These are phyloP conservation scores for Podarcis cretensis DNA, from an alignment of 2,113 vertebrate species.

Conservation along the genomic window DNA sequence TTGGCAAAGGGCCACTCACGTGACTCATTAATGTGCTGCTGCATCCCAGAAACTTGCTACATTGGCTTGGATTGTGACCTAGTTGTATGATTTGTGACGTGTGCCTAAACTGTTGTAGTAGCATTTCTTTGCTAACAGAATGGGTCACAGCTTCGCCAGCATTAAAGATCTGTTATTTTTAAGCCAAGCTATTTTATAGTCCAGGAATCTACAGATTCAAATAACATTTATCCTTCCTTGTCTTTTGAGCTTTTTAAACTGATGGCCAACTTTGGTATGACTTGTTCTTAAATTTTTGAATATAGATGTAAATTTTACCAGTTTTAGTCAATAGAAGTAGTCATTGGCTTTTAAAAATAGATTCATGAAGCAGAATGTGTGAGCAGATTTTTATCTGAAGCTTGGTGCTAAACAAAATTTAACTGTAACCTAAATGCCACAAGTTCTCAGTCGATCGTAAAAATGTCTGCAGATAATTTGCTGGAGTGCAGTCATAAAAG, in stretches of 20 bases:
- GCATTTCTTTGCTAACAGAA: neutral
- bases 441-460: conserved; percentile 82
- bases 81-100: neutral
- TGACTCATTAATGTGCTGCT: neutral
- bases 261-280: neutral
- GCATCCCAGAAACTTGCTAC: neutral
- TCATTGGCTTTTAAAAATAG: conserved; percentile 81
- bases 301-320: conserved; percentile 49
- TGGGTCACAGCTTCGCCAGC: neutral
- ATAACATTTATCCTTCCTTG: conserved; percentile 41
- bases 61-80: neutral
- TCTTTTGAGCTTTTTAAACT: conserved; percentile 59
- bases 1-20: neutral
- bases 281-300: neutral
- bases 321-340: conserved; percentile 61
- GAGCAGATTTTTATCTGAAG: conserved; percentile 86
- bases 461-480: conserved; percentile 51
- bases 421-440: conserved; percentile 78
- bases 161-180: conserved; percentile 40
- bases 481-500: conserved; percentile 10
- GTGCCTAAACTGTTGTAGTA: neutral
- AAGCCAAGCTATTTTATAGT: conserved; percentile 45
- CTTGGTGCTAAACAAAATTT: conserved; percentile 60
- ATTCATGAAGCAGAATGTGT: conserved; percentile 76
- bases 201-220: conserved; percentile 44